A percentile compares a stretch with the other conserved stretches of the same genome.
Conservation (phyloP, 2,888 invertebrate species). For the Amiota communis region DNA sequence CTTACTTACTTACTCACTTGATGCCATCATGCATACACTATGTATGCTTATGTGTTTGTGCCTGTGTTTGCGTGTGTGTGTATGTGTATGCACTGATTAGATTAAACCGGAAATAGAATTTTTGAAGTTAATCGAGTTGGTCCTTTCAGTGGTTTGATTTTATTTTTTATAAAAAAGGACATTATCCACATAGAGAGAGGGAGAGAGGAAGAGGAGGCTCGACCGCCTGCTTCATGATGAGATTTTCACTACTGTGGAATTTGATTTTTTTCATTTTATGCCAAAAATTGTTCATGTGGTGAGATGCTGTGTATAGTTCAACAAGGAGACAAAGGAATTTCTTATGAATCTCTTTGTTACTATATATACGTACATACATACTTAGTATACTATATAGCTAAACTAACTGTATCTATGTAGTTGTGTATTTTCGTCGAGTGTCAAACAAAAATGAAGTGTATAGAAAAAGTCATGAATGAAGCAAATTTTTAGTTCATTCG, state of each 20-base stretch:
- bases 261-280: constrained; percentile 9
- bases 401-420: constrained; percentile 37
- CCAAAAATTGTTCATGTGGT: constrained; percentile 8
- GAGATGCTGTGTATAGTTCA: background rate
- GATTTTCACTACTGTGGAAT: constrained; percentile 36
- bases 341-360: constrained; percentile 11
- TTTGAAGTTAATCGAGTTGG: constrained; percentile 35
- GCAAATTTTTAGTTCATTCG: constrained; percentile 35
- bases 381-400: constrained; percentile 40
- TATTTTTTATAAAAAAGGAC: background rate
- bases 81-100: constrained; percentile 42
- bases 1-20: background rate
- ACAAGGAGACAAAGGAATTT: constrained; percentile 16
- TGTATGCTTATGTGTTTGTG: background rate
- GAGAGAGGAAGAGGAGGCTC: no score
- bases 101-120: constrained; percentile 57
- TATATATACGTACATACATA: background rate
- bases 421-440: constrained; percentile 27
- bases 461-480: constrained; percentile 63
- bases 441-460: constrained; percentile 54
- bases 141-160: constrained; percentile 20
- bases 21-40: background rate
- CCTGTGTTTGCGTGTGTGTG: background rate
- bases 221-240: no score
- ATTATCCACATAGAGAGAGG: no score